phyloP scores from a whole-genome alignment of 2,888 invertebrate genomes.

The Julus scanicus region DNA sequence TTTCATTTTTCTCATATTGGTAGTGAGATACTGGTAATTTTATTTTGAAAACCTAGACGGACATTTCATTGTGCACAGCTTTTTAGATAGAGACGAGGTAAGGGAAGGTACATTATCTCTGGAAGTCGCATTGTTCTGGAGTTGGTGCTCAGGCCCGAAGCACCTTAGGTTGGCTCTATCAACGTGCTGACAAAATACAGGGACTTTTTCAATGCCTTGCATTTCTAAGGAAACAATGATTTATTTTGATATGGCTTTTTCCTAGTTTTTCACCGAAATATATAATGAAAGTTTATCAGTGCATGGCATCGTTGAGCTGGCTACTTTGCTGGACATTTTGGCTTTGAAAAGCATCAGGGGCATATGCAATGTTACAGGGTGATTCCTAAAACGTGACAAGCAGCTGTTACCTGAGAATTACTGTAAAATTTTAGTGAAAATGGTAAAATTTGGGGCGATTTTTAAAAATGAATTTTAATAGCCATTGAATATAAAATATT shows the following conservation, averaged over 20 bases:
- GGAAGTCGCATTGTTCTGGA: background rate
- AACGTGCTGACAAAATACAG: background rate
- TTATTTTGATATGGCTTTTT: slow-evolving; percentile 6
- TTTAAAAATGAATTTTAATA: too few relatives aligned
- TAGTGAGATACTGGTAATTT: slow-evolving; percentile 8
- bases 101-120: background rate
- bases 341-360: background rate
- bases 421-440: too few relatives aligned
- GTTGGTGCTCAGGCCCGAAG: background rate
- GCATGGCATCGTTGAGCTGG: background rate
- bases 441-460: too few relatives aligned
- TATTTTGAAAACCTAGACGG: background rate
- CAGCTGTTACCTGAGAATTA: too few relatives aligned
- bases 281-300: background rate
- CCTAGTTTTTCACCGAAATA: slow-evolving; percentile 1
- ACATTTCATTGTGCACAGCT: background rate
- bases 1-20: background rate
- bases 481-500: too few relatives aligned
- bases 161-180: too few relatives aligned
- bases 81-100: background rate
- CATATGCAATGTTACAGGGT: background rate
- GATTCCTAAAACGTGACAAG: background rate
- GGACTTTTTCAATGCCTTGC: background rate
- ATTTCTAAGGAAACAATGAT: slow-evolving; percentile 2
- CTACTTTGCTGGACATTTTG: background rate